phyloP scores from a whole-genome alignment of 2,888 invertebrate genomes.

The Branchellion lobata region DNA sequence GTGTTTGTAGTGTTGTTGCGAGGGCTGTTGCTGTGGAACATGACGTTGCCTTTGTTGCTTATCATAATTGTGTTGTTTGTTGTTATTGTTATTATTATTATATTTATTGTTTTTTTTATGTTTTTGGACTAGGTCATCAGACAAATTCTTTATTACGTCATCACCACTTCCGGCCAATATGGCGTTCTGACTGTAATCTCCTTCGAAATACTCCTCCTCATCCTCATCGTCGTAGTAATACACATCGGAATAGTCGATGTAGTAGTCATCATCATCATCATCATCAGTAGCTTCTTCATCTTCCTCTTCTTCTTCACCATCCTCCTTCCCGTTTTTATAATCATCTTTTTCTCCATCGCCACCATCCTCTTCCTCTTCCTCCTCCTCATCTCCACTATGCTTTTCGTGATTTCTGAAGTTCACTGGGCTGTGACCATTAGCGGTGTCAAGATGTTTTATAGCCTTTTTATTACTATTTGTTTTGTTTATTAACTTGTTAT shows the following conservation, averaged over 20 bases:
- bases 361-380: neutral
- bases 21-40: no score
- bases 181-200: neutral
- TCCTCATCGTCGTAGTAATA: slow-evolving; percentile 12
- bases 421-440: no score
- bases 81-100: neutral
- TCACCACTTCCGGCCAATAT: neutral
- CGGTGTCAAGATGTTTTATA: neutral
- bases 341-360: neutral
- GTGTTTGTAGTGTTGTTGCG: no score
- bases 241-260: neutral
- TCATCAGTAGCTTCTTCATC: neutral
- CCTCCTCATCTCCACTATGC: no score
- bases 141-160: neutral
- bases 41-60: no score
- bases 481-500: neutral
- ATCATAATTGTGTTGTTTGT: no score
- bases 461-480: neutral
- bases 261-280: neutral
- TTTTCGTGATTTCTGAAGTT: neutral
- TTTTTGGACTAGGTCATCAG: neutral
- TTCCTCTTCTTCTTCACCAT: neutral
- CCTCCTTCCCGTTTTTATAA: neutral
- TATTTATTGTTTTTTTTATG: neutral
- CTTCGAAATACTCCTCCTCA: neutral